Evolutionary conservation across 2,113 vertebrate species (phyloP).

Genomic region (Hippocampus mohnikei): DNA sequence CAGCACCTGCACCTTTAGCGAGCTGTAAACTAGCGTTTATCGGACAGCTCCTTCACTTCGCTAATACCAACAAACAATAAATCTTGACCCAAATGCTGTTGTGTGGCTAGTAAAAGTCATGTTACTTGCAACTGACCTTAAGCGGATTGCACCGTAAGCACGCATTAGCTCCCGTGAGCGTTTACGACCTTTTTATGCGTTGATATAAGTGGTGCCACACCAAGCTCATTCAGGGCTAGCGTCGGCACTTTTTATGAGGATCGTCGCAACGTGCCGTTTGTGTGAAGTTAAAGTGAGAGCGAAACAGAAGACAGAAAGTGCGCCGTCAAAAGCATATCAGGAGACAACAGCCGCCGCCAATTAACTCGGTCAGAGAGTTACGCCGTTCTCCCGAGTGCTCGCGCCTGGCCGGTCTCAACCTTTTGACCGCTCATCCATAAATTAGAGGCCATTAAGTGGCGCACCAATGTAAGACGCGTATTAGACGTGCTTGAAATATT

Average conservation of each 20-base stretch:
- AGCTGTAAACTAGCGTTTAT: neutral
- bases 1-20: neutral
- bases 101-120: neutral
- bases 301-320: constrained; percentile 1
- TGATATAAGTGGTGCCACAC: constrained; percentile 34
- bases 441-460: constrained; percentile 48
- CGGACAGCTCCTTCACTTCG: neutral
- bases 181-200: constrained; percentile 48
- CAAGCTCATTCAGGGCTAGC: constrained; percentile 39
- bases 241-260: constrained; percentile 35
- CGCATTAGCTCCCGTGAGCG: constrained; percentile 21
- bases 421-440: constrained; percentile 61
- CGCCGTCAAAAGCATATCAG: constrained; percentile 12
- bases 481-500: constrained; percentile 58
- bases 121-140: neutral
- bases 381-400: constrained; percentile 35
- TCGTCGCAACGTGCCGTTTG: neutral
- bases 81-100: neutral
- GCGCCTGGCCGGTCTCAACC: constrained; percentile 36
- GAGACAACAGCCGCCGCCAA: constrained; percentile 54
- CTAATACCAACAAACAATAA: neutral
- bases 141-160: neutral
- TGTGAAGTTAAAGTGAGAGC: neutral
- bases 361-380: constrained; percentile 46
- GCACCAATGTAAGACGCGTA: constrained; percentile 38